These are phyloP conservation scores for Oncorhynchus nerka DNA, from an alignment of 2,113 vertebrate genomes.

Conservation along the genomic window DNA sequence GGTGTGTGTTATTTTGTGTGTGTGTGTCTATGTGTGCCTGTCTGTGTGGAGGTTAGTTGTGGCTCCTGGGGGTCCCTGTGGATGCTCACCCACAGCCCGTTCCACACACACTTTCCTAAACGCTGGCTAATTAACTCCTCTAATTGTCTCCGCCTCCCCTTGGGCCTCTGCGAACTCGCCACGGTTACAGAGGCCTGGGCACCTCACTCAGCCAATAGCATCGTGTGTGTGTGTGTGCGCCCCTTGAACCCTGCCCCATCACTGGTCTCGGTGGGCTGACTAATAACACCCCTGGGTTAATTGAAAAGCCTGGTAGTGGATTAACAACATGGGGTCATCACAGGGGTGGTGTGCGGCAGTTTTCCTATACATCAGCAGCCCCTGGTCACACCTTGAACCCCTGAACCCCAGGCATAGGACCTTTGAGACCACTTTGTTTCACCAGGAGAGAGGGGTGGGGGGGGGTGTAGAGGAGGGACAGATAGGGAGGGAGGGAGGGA, in stretches of 20 bases:
- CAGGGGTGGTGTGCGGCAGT: conserved; percentile 27
- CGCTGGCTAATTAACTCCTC: conserved; percentile 55
- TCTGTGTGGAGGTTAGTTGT: conserved; percentile 2
- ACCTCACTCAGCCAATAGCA: conserved; percentile 23
- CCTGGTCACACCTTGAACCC: conserved; percentile 20
- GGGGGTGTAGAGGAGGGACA: background rate
- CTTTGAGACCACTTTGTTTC: conserved; percentile 27
- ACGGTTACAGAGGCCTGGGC: conserved; percentile 39
- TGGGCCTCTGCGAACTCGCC: conserved; percentile 32
- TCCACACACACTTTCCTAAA: conserved; percentile 39
- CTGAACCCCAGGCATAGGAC: conserved; percentile 12
- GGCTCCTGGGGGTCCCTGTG: conserved; percentile 28
- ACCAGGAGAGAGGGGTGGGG: background rate
- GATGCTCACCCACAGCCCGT: conserved; percentile 38
- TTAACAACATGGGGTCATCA: conserved; percentile 39
- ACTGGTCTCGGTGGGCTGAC: conserved; percentile 18
- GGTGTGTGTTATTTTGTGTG: too few species aligned
- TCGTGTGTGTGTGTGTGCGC: conserved; percentile 32
- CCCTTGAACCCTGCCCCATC: background rate
- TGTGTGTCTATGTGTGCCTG: too few species aligned
- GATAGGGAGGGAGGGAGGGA: conserved; percentile 3
- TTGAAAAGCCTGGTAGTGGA: conserved; percentile 47
- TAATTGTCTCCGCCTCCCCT: conserved; percentile 55
- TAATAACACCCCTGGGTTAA: conserved; percentile 51
- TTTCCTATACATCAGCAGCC: conserved; percentile 23